phyloP scores from a whole-genome alignment of 2,888 invertebrate species.

The Tachina fera region DNA sequence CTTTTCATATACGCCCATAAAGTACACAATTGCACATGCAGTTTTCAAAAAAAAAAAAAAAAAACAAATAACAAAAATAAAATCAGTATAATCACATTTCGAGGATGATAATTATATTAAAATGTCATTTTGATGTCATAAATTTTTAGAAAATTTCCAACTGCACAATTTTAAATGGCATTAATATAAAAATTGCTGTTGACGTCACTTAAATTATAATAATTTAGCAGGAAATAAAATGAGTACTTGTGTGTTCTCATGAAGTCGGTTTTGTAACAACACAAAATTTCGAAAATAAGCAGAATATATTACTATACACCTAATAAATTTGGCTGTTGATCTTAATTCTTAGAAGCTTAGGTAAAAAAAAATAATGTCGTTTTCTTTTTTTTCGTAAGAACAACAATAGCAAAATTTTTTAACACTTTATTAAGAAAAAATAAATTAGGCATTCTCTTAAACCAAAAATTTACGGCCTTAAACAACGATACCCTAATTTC shows the following conservation, averaged over 20 bases:
- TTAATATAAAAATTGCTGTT: constrained; percentile 9
- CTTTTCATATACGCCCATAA: background rate
- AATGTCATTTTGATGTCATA: constrained; percentile 51
- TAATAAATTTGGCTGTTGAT: background rate
- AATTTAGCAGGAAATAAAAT: background rate
- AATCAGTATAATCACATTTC: constrained; percentile 9
- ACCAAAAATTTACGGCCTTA: too few species aligned
- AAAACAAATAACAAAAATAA: background rate
- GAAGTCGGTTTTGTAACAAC: background rate
- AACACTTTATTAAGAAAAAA: too few species aligned
- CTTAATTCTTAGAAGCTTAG: too few species aligned
- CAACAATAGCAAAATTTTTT: too few species aligned
- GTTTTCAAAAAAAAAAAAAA: background rate
- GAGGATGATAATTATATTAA: constrained; percentile 49
- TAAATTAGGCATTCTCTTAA: too few species aligned
- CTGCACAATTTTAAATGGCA: constrained; percentile 1
- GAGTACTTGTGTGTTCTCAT: background rate
- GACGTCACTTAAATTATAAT: background rate
- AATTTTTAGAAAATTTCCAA: constrained; percentile 42
- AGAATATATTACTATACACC: background rate
- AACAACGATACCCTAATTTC: too few species aligned
- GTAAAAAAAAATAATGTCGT: too few species aligned
- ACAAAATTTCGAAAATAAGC: too few species aligned
- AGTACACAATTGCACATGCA: background rate
- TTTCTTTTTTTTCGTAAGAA: too few species aligned